Evolutionary conservation across 2,113 vertebrate species (phyloP), one percentile per base, ranked within the genome.

Genomic region (Geococcyx californianus): DNA sequence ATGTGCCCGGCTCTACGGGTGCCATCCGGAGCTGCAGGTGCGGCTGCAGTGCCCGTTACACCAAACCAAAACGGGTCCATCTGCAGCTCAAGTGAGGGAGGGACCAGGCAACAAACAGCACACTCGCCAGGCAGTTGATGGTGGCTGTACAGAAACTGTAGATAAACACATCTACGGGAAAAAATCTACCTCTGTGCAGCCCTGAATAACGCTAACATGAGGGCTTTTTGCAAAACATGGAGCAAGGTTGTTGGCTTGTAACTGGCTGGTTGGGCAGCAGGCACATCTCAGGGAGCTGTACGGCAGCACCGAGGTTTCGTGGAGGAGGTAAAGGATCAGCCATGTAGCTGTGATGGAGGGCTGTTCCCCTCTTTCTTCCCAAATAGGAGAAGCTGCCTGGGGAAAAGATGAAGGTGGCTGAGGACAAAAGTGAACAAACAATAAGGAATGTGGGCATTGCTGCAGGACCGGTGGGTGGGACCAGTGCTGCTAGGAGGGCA

Each of bases 11-110:
- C 64, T 79, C 9, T 29, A 21, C 18, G 47, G 66, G 54, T 3
- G 9, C 28, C 31, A 33, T 69, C 66, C 74, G 66, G 58, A 67
- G 36, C 51, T 56, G 21, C 18, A 51, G 89, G 42, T 9, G 16
- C 3, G 33, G 29, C 54, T 47, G 24, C 58, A 91, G 34, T 13
- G 26, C 33, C 56, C 0, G 0, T 44, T 26, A 14, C 4, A 34
- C 44, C 66, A 16, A 67, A 52, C 12, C 13, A 56, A 84, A 84
- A 33, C 29, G 1, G 2, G 24, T 31, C 36, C 24, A 19, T 58
- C 51, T 66, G 63, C 40, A 94, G 54, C 58, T 45, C 0, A 0
- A 45, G 40, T 0, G 0, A 40, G 16, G 42, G 38, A 81, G 23
- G 36, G 13, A 79, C 23, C 58, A 47, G 79, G 76, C 62, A 78